Percentiles rank a stretch among this genome's conserved stretches.
Evolutionary conservation across 2,113 vertebrate genomes (phyloP).

Genomic region (Pandion haliaetus): DNA sequence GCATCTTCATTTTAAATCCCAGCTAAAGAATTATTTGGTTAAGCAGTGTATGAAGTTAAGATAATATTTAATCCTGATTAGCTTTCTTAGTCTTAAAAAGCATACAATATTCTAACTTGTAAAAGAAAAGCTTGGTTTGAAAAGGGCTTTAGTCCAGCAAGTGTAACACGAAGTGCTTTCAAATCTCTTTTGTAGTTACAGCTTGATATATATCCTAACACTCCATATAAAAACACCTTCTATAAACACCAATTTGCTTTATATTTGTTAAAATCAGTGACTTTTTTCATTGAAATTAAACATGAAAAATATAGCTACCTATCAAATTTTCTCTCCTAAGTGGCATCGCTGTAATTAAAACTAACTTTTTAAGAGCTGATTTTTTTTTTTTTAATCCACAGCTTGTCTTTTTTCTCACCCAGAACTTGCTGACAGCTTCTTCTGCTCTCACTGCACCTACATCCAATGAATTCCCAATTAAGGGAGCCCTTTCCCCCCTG

Average conservation of each 20-base stretch:
- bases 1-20: background rate
- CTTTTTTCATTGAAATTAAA: background rate
- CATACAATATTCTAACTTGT: background rate
- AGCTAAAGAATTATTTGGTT: background rate
- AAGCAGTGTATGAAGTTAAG: background rate
- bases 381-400: background rate
- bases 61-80: background rate
- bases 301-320: background rate
- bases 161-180: background rate
- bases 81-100: background rate
- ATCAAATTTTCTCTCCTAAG: background rate
- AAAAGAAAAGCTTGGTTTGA: background rate
- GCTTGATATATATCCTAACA: background rate
- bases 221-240: background rate
- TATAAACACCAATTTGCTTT: background rate
- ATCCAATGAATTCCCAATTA: background rate
- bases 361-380: background rate
- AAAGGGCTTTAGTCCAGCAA: background rate
- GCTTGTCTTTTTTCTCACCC: background rate
- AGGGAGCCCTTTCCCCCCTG: background rate
- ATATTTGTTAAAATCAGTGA: background rate
- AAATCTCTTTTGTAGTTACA: background rate
- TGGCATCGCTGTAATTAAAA: background rate
- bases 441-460: background rate
- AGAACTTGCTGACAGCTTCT: background rate